These are phyloP conservation scores for Apodemus speciosus DNA, from an alignment of 2,113 vertebrate genomes.

Conservation along the genomic window DNA sequence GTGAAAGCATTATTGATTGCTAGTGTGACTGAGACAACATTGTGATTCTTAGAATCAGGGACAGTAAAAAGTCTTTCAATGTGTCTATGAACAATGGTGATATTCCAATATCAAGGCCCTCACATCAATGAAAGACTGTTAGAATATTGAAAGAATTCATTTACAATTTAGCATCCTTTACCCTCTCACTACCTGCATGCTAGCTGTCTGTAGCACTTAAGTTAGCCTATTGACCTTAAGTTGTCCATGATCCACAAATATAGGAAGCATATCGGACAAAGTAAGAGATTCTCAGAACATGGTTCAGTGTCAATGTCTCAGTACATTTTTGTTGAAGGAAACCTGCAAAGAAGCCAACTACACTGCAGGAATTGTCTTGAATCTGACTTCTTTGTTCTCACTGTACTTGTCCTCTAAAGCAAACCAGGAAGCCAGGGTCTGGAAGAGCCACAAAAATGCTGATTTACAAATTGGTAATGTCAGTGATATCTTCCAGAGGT, in stretches of 20 bases:
- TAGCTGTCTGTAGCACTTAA: neutral
- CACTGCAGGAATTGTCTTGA: neutral
- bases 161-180: neutral
- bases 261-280: too few species aligned
- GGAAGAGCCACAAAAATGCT: neutral
- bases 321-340: neutral
- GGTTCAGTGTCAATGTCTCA: neutral
- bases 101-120: neutral
- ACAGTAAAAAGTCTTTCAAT: constrained; percentile 11
- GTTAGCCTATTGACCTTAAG: neutral
- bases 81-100: neutral
- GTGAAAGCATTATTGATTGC: constrained; percentile 36
- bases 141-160: neutral
- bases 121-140: neutral
- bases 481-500: neutral
- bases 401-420: neutral
- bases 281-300: neutral
- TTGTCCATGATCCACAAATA: neutral
- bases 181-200: accelerated
- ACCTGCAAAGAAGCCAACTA: neutral
- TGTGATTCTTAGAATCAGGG: neutral
- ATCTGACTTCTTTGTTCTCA: neutral
- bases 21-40: neutral
- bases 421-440: neutral
- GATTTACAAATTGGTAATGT: neutral